Conservation (phyloP, 1,140 invertebrate genomes). For the Neomicropteryx cornuta region DNA sequence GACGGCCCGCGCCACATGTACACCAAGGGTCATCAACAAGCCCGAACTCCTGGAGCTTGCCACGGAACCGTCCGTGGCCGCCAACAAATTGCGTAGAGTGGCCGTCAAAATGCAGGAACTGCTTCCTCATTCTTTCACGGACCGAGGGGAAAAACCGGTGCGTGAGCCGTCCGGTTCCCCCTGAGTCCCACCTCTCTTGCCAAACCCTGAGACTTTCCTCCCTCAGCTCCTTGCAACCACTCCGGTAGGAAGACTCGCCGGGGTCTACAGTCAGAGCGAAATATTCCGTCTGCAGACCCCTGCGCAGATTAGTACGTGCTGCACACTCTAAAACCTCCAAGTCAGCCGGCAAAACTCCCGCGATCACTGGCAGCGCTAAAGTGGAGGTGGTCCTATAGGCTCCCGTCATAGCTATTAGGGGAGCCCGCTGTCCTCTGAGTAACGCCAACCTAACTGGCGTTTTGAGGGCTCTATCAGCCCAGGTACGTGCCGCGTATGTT, state of each 20-base stretch:
- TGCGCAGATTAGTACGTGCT: neutral
- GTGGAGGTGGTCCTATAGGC: constrained; percentile 16
- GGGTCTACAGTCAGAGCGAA: too few species aligned
- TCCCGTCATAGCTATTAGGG: constrained; percentile 12
- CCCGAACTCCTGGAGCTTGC: neutral
- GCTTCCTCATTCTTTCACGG: neutral
- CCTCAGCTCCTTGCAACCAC: too few species aligned
- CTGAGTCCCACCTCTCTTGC: constrained; percentile 6
- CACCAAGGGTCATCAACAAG: neutral
- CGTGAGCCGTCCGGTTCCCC: constrained; percentile 1
- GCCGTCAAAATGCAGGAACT: constrained; percentile 4
- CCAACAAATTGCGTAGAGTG: neutral
- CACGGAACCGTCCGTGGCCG: constrained; percentile 3
- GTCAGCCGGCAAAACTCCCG: constrained; percentile 13
- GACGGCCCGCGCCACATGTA: neutral
- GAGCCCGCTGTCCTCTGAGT: constrained; percentile 11
- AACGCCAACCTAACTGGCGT: constrained; percentile 7
- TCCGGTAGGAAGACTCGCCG: too few species aligned
- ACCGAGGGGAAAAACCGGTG: neutral
- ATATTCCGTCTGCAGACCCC: neutral
- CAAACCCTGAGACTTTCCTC: constrained; percentile 1
- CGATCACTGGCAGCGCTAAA: constrained; percentile 13
- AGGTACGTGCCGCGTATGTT: constrained; percentile 18
- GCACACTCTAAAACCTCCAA: constrained; percentile 5
- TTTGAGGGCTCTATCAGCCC: constrained; percentile 7